Evolutionary conservation across 2,113 vertebrate genomes (phyloP), one percentile per base, ranked within the genome.

Genomic region (Anser cygnoides): DNA sequence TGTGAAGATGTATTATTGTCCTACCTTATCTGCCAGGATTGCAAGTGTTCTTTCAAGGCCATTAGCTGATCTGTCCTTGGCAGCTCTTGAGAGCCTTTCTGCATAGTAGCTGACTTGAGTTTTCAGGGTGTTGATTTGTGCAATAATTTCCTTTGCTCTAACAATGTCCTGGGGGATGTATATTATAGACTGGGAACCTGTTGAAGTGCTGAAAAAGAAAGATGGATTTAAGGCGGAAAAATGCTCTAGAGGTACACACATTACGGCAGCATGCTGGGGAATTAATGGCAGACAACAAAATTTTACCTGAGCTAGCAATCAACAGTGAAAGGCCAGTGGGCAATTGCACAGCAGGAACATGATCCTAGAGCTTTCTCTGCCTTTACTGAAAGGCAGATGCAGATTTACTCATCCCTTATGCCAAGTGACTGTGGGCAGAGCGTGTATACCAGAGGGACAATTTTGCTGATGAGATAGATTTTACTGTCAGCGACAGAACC

Each of bases 101-200:
- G 99, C 98, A 20, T 99, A 99, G 98, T 99, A 99, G 97, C 98
- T 98, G 96, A 99, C 99, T 98, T 99, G 99, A 3, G 99, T 99
- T 98, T 99, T 99, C 95, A 99, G 97, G 7, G 99, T 99, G 97
- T 99, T 99, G 97, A 99, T 99, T 93, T 99, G 99, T 74, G 99
- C 98, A 54, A 99, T 99, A 85, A 99, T 99, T 97, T 99, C 99
- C 98, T 99, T 99, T 96, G 99, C 99, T 86, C 98, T 98, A 90
- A 99, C 71, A 6, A 99, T 98, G 82, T 99, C 99, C 97, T 99
- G 99, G 7, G 99, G 99, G 90, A 99, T 98, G 97, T 98, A 99
- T 97, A 99, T 98, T 87, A 99, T 99, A 92, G 99, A 99, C 98
- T 99, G 99, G 57, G 99, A 99, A 96, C 98, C 97, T 95, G 98